Percentiles rank a stretch among this genome's conserved stretches.
phyloP scores from a whole-genome alignment of 2,888 invertebrate genomes.

The Polyommatus iphigenia region DNA sequence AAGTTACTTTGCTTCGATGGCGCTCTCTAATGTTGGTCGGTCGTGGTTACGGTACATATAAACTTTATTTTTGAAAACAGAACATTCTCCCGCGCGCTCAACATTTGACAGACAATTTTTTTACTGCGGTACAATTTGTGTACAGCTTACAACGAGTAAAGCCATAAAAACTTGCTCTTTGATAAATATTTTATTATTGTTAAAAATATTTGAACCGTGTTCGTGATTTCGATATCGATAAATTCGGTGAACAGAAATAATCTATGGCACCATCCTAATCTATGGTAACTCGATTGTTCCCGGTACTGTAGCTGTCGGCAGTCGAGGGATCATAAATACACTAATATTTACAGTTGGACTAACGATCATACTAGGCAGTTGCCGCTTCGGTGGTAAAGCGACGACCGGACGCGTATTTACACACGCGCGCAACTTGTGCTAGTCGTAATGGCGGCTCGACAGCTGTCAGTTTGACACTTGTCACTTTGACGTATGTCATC shows the following conservation, averaged over 20 bases:
- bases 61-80: background rate
- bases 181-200: background rate
- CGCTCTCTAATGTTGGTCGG: constrained; percentile 27
- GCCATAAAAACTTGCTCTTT: background rate
- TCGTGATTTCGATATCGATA: constrained; percentile 39
- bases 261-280: constrained; percentile 73
- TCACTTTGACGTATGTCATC: background rate
- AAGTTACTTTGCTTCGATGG: constrained; percentile 29
- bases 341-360: constrained; percentile 76
- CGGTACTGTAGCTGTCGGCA: constrained; percentile 67
- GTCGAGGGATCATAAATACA: constrained; percentile 66
- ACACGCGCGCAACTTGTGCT: background rate
- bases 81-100: background rate
- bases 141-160: background rate
- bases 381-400: constrained; percentile 21
- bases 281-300: constrained; percentile 77
- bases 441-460: background rate
- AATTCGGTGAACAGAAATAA: constrained; percentile 47
- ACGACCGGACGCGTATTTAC: background rate
- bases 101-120: background rate
- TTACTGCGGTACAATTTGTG: background rate
- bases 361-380: constrained; percentile 62
- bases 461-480: background rate
- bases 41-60: background rate
- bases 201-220: constrained; percentile 5